These are phyloP conservation scores for Endotricha flammealis DNA, from an alignment of 2,888 invertebrate genomes.

Conservation along the genomic window DNA sequence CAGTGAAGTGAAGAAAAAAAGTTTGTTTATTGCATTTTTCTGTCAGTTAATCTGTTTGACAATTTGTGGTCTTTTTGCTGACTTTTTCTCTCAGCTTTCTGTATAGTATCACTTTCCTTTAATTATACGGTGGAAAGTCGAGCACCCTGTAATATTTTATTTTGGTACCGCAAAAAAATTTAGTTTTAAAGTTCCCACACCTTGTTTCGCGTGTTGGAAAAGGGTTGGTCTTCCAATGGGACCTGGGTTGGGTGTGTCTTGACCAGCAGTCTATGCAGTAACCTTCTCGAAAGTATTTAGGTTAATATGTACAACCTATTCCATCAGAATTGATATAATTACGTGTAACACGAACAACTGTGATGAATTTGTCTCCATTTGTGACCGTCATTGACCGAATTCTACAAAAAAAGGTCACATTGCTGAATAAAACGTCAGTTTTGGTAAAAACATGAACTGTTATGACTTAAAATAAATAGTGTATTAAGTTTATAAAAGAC, in stretches of 20 bases:
- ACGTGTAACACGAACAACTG: conserved; percentile 34
- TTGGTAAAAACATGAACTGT: too few species aligned
- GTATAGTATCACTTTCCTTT: conserved; percentile 46
- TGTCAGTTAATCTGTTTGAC: conserved; percentile 36
- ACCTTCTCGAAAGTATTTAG: conserved; percentile 37
- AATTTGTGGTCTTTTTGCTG: conserved; percentile 32
- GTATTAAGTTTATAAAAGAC: neutral
- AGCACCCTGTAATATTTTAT: conserved; percentile 1
- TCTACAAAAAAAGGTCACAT: neutral
- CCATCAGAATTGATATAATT: conserved; percentile 37
- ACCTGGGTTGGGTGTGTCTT: conserved; percentile 35
- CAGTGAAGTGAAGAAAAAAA: conserved; percentile 34
- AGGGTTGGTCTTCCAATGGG: conserved; percentile 47
- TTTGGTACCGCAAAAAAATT: neutral
- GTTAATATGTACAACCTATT: conserved; percentile 44
- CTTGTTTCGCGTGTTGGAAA: conserved; percentile 44
- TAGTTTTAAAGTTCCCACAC: conserved; percentile 14
- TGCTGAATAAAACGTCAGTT: neutral
- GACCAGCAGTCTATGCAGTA: conserved; percentile 31
- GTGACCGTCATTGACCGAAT: neutral
- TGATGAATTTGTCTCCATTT: neutral
- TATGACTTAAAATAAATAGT: too few species aligned
- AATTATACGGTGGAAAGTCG: conserved; percentile 36
- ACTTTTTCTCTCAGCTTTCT: conserved; percentile 43
- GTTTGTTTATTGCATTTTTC: conserved; percentile 34